Percentiles rank a stretch among this genome's conserved stretches.
These are phyloP conservation scores for Lathamus discolor DNA, from an alignment of 2,113 vertebrate species.

Conservation along the genomic window DNA sequence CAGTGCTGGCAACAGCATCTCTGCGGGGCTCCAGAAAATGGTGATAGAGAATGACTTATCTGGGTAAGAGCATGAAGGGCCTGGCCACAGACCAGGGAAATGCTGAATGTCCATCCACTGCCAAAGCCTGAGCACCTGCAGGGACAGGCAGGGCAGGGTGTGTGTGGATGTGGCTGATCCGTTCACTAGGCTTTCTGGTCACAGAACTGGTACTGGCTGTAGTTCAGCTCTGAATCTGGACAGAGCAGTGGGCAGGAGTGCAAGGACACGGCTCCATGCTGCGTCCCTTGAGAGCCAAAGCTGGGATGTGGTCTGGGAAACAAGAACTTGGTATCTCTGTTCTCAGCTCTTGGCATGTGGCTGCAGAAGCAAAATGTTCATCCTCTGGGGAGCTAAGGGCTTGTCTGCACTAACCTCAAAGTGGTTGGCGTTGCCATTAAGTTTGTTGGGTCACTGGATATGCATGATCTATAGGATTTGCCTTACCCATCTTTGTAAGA, in stretches of 20 bases:
- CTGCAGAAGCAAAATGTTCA: not conserved
- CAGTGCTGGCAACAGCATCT: constrained; percentile 84
- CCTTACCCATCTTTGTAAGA: not conserved
- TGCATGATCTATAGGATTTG: not conserved
- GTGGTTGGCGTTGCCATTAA: rapidly evolving
- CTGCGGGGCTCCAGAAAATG: constrained; percentile 94
- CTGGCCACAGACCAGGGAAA: not conserved
- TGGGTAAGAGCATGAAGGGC: constrained; percentile 79
- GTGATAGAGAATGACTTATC: constrained; percentile 94
- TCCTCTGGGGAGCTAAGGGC: not conserved
- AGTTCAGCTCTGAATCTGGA: not conserved
- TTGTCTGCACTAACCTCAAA: not conserved
- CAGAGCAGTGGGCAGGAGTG: not conserved
- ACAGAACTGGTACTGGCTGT: not conserved
- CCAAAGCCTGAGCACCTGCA: not conserved
- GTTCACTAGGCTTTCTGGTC: not conserved
- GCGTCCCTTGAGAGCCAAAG: not conserved
- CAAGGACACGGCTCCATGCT: not conserved
- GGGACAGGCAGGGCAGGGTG: not conserved
- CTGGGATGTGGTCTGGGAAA: not conserved
- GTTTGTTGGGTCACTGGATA: not conserved
- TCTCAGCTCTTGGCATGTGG: not conserved
- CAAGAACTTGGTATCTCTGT: not conserved
- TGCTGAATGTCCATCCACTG: rapidly evolving
- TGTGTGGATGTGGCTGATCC: not conserved